Percentiles rank a stretch among this genome's conserved stretches.
These are phyloP conservation scores for Eurystomus glaucurus DNA, from an alignment of 2,797 vertebrate genomes.

Conservation along the genomic window DNA sequence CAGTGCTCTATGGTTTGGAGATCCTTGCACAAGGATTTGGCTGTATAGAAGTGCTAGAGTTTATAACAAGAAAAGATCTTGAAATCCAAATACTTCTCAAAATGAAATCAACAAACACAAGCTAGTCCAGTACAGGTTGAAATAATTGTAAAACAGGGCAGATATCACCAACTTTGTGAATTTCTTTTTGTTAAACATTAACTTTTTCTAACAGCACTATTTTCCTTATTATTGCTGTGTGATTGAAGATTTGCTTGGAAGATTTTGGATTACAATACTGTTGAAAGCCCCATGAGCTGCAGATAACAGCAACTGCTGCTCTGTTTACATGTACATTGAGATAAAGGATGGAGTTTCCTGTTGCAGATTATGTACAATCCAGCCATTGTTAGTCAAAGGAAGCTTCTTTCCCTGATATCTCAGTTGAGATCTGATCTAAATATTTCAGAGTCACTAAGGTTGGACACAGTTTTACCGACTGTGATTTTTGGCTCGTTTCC, in stretches of 20 bases:
- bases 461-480: neutral
- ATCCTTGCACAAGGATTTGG: neutral
- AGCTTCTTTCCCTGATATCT: conserved; percentile 18
- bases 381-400: conserved; percentile 58
- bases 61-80: neutral
- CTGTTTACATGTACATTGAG: neutral
- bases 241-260: neutral
- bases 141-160: neutral
- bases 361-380: neutral
- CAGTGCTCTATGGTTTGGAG: neutral
- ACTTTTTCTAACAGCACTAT: neutral
- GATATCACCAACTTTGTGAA: neutral
- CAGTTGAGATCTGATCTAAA: conserved; percentile 34
- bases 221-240: neutral
- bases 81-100: neutral
- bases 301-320: neutral
- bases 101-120: neutral
- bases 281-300: neutral
- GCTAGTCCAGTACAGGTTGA: neutral
- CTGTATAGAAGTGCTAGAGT: neutral
- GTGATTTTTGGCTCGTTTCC: neutral
- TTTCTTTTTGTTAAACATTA: neutral
- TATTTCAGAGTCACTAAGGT: neutral
- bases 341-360: conserved; percentile 28
- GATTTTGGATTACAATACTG: neutral